Evolutionary conservation across 1,140 invertebrate species (phyloP), one percentile per base, ranked within the genome.

Genomic region (Marisa cornuarietis): DNA sequence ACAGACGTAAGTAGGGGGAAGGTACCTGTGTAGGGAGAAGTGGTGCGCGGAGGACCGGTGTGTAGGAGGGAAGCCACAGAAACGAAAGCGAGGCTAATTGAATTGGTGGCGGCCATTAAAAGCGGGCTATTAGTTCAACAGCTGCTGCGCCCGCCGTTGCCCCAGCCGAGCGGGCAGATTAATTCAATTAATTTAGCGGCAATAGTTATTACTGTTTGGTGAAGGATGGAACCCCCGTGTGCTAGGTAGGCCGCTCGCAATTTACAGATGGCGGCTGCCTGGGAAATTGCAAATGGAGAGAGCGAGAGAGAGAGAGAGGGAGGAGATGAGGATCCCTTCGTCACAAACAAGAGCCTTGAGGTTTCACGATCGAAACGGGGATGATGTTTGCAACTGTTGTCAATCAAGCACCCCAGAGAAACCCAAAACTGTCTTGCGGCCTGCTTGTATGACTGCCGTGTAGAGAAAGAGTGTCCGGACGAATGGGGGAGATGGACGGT

Each of bases 191-290:
- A 73, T 73, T 73, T 73, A 71, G 24, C 69, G 69, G 26, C 69
- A 71, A 71, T 71, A 71, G 69, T 71, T 71, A 71, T 71, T 71
- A 73, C 71, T 73, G 71, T 73, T 73, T 73, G 71, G 71, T 22
- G 13, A 73, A 14, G 71, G 71, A 52, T 51, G 71, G 54, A 58
- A 58, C 54, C 54, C 54, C 31, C 31, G 31, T 42, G 54, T 58
- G 54, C 54, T 58, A 58, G 11, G 54, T 58, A 58, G 54, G 54
- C 11, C 54, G 11, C 54, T 11, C 16, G 54, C 54, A 58, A 58
- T 58, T 58, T 58, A 58, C 54, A 58, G 54, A 58, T 58, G 54
- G 54, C 54, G 54, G 54, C 11, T 11, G 54, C 54, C 54, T 42
- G 54, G 54, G 16, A 58, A 58, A 58, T 58, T 58, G 54, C 54